These are phyloP conservation scores for Telmatherina bonti DNA, from an alignment of 2,797 vertebrate species.

Conservation along the genomic window DNA sequence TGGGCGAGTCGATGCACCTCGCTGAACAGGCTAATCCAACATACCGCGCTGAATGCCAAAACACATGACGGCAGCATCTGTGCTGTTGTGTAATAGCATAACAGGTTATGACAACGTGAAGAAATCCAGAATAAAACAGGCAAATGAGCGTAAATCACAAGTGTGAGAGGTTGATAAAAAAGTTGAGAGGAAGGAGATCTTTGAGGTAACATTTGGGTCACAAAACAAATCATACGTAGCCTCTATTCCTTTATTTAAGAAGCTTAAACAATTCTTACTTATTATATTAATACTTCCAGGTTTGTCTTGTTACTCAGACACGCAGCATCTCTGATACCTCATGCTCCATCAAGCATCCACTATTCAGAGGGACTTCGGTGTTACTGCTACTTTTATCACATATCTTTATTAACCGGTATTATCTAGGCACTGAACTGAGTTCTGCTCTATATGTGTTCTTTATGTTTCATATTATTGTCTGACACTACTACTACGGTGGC, in stretches of 20 bases:
- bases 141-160: neutral
- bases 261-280: neutral
- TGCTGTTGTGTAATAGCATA: conserved; percentile 32
- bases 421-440: too few relatives aligned
- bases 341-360: too few relatives aligned
- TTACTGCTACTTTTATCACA: too few relatives aligned
- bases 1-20: conserved; percentile 58
- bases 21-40: conserved; percentile 60
- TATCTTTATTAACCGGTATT: too few relatives aligned
- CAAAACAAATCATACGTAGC: neutral
- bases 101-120: conserved; percentile 7
- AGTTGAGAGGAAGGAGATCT: neutral
- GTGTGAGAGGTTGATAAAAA: neutral
- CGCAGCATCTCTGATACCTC: too few relatives aligned
- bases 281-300: neutral
- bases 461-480: too few relatives aligned
- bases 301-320: neutral
- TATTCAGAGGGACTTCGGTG: too few relatives aligned
- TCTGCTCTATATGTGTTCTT: too few relatives aligned
- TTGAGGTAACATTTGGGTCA: neutral
- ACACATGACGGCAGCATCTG: conserved; percentile 40
- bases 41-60: conserved; percentile 48
- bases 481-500: too few relatives aligned
- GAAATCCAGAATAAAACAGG: conserved; percentile 18
- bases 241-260: neutral